These are phyloP conservation scores for Setophaga kirtlandii DNA, from an alignment of 2,113 vertebrate species.

Conservation along the genomic window DNA sequence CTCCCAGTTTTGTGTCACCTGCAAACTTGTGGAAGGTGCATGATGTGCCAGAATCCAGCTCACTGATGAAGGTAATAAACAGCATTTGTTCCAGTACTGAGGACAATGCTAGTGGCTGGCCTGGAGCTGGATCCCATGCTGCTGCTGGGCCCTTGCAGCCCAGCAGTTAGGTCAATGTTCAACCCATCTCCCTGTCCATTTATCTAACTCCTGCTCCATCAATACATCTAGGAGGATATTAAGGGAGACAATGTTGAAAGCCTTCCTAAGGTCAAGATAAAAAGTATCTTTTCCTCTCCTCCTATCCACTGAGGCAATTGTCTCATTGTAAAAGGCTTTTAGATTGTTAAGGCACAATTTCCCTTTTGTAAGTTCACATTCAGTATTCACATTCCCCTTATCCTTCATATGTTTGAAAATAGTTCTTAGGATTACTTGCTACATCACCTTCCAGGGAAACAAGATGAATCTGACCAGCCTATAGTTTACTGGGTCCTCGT, in stretches of 20 bases:
- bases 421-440: background rate
- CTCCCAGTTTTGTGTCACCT: background rate
- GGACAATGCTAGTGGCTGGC: background rate
- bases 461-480: background rate
- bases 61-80: too few species aligned
- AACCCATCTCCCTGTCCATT: background rate
- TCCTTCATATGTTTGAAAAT: background rate
- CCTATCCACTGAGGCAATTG: background rate
- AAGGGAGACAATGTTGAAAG: background rate
- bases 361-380: background rate
- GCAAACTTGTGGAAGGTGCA: background rate
- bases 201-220: background rate
- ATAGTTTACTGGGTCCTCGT: rapidly evolving
- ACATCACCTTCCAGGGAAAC: background rate
- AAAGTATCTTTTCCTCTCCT: background rate
- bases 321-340: background rate
- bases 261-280: background rate
- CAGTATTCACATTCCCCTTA: background rate
- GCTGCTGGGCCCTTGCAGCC: background rate
- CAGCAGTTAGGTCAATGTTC: background rate
- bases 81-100: background rate
- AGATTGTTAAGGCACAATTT: background rate
- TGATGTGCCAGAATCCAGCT: background rate
- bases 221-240: background rate
- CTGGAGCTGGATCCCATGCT: background rate